Evolutionary conservation across 2,797 vertebrate genomes (phyloP).

Genomic region (Coregonus sp.): DNA sequence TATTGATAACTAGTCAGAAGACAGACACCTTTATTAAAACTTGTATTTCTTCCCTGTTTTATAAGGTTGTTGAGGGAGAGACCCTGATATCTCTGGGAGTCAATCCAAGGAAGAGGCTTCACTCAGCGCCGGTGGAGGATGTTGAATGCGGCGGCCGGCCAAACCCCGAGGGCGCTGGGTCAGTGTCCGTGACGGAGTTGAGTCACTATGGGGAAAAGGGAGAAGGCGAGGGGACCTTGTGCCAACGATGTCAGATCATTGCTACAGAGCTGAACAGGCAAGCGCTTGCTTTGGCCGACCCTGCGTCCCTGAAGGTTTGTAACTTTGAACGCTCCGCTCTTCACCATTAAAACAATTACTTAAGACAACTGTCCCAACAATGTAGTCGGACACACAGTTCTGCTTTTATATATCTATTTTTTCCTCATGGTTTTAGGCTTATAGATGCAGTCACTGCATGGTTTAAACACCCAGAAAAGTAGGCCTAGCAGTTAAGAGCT

Average conservation of each 20-base stretch:
- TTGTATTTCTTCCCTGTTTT: constrained; percentile 14
- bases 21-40: background rate
- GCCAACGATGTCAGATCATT: constrained; percentile 85
- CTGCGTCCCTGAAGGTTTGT: constrained; percentile 70
- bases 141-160: constrained; percentile 77
- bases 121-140: constrained; percentile 63
- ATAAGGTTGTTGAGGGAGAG: constrained; percentile 77
- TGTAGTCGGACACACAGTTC: no score
- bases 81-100: constrained; percentile 64
- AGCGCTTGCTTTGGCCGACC: constrained; percentile 77
- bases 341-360: background rate
- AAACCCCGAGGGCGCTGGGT: constrained; percentile 85
- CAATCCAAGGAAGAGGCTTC: constrained; percentile 77
- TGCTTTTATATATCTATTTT: no score
- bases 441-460: no score
- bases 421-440: no score
- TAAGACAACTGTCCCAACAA: no score
- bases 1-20: background rate
- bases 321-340: constrained; percentile 16
- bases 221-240: constrained; percentile 72
- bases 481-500: no score
- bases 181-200: constrained; percentile 70
- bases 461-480: no score
- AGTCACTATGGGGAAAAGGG: constrained; percentile 53
- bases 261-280: constrained; percentile 84